A percentile compares a stretch with the other conserved stretches of the same genome.
Conservation (phyloP, 2,797 vertebrate species). For the Geotria australis region DNA sequence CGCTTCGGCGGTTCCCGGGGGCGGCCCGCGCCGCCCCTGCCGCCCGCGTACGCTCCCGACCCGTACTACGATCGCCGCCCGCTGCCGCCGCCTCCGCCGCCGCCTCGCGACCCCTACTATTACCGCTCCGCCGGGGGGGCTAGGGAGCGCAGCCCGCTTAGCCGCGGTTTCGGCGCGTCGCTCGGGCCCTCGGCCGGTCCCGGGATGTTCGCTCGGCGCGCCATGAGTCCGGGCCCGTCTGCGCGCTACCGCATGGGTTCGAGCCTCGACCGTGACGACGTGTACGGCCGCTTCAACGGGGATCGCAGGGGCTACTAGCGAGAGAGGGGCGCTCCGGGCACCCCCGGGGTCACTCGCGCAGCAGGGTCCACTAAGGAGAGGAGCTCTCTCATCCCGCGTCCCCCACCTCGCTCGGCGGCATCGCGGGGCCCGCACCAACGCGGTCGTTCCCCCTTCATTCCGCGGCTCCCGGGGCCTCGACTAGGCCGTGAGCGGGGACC, state of each 20-base stretch:
- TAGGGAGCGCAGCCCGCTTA: neutral
- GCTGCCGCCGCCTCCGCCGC: neutral
- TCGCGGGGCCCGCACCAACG: too few species aligned
- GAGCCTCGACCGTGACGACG: neutral
- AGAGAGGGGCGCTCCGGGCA: too few species aligned
- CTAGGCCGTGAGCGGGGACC: too few species aligned
- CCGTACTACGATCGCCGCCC: neutral
- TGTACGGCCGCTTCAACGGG: neutral
- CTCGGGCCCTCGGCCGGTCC: too few species aligned
- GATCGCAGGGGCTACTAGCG: neutral
- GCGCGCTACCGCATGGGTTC: neutral
- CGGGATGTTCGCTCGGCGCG: neutral
- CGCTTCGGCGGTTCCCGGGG: neutral
- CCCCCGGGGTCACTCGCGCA: too few species aligned
- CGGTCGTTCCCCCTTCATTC: too few species aligned
- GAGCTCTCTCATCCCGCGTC: too few species aligned
- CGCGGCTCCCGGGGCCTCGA: too few species aligned
- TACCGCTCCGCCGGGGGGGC: neutral
- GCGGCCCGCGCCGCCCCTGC: neutral
- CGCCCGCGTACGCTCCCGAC: neutral
- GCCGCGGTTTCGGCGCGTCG: neutral
- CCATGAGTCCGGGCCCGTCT: neutral
- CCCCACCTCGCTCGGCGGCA: too few species aligned
- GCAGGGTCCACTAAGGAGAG: too few species aligned
- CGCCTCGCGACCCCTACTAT: neutral